These are phyloP conservation scores for Pygoscelis antarcticus DNA, from an alignment of 2,113 vertebrate species.

Conservation along the genomic window DNA sequence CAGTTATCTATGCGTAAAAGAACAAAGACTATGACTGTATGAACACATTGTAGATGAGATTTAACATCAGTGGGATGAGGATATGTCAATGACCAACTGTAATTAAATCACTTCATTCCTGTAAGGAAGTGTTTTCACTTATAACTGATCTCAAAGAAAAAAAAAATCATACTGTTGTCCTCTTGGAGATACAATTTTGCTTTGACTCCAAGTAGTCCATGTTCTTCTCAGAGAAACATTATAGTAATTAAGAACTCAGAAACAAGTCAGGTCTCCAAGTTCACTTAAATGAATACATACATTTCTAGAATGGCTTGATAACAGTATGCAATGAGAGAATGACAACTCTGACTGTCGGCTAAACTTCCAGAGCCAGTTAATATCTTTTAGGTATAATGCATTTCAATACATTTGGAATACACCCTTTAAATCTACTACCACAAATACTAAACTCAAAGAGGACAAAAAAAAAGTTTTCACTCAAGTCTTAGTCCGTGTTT, in stretches of 20 bases:
- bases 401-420: not conserved
- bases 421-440: not conserved
- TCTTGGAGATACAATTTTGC: not conserved
- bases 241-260: not conserved
- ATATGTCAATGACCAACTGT: not conserved
- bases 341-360: not conserved
- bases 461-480: not conserved
- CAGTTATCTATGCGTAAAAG: not conserved
- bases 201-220: not conserved
- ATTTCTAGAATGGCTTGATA: not conserved
- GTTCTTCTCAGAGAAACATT: not conserved
- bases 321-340: fast-evolving
- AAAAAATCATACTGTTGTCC: not conserved
- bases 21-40: not conserved
- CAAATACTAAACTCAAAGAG: not conserved
- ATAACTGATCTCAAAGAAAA: not conserved
- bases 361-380: not conserved
- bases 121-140: not conserved
- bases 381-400: not conserved
- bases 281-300: not conserved
- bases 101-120: not conserved
- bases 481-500: not conserved
- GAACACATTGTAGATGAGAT: not conserved
- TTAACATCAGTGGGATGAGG: not conserved
- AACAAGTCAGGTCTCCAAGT: not conserved